Evolutionary conservation across 2,888 invertebrate species (phyloP), one percentile per base, ranked within the genome.

Genomic region (Chironomus riparius): DNA sequence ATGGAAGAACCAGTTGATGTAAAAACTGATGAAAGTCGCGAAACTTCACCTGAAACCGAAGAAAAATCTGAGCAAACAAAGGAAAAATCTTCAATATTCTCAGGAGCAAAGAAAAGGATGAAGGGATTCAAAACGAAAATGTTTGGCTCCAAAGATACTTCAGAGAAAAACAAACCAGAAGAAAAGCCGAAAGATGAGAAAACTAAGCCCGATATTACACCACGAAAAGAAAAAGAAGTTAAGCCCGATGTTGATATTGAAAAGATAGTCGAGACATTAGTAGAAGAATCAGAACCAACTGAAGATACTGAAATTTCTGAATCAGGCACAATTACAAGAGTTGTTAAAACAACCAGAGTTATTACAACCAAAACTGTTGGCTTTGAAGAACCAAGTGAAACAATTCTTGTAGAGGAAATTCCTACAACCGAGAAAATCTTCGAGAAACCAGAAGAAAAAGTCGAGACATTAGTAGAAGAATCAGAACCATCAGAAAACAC

Each of bases 321-420:
- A 38, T 69, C 69, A 47, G 38, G 28, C 7, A 47, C 47, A 3
- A 47, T 28, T 28, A 69, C 38, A n/a, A 38, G 3, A 47, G 38
- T 47, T 6, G 4, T 15, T 3, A 65, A 56, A 56, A 56, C 56
- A n/a, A 15, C 18, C 4, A 56, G n/a, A 18, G 7, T 18, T 15
- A 18, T 56, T 5, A 56, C 18, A 15, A 56, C 4, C 3, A 18
- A 56, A n/a, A 6, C 56, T 5, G 18, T 7, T 15, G 15, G n/a
- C 2, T 18, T 56, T 2, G 56, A 56, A 56, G 69, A 69, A 69
- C 38, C 28, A 79, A 81, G 87, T 2, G 38, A 38, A 10, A 38
- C 38, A 1, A 2, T 38, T 10, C 38, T 38, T 13, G 87, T 86
- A 74, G 87, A 88, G 78, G 82, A 84, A 56, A 84, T 83, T 77